Percentiles rank a stretch among this genome's conserved stretches.
phyloP scores from a whole-genome alignment of 37 sponge, comb jelly and placozoan genomes.

The Cladorhizidae sp. region DNA sequence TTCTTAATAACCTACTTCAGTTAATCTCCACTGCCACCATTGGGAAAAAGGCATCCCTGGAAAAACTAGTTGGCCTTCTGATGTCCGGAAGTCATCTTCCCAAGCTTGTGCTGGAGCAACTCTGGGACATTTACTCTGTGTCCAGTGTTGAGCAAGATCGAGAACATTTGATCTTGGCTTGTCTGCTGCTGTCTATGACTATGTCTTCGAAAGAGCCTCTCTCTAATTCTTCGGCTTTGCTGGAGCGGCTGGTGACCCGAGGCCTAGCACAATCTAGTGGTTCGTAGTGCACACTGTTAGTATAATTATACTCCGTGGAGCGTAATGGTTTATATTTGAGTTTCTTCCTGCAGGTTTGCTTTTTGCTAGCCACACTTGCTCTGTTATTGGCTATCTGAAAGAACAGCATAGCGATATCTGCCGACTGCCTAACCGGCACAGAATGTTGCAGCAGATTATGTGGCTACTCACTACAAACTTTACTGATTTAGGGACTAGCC shows the following conservation, averaged over 20 bases:
- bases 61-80: conserved; percentile 70
- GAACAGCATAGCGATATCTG: background rate
- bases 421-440: conserved; percentile 46
- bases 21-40: conserved; percentile 39
- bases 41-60: conserved; percentile 75
- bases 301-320: background rate
- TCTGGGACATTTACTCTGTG: conserved; percentile 39
- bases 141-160: background rate
- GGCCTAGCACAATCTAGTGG: background rate
- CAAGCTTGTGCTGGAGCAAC: conserved; percentile 30
- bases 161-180: background rate
- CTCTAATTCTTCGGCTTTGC: background rate
- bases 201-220: background rate
- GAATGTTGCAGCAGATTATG: conserved; percentile 43
- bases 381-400: conserved; percentile 25
- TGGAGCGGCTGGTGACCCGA: background rate
- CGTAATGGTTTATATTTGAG: background rate
- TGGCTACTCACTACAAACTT: conserved; percentile 18
- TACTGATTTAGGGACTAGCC: background rate
- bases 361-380: conserved; percentile 59
- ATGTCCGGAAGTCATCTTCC: conserved; percentile 46
- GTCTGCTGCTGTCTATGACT: conserved; percentile 6
- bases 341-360: conserved; percentile 30
- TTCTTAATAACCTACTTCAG: conserved; percentile 1
- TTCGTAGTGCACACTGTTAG: background rate